Evolutionary conservation across 2,888 invertebrate species (phyloP).

Genomic region (Leucophenga montana): DNA sequence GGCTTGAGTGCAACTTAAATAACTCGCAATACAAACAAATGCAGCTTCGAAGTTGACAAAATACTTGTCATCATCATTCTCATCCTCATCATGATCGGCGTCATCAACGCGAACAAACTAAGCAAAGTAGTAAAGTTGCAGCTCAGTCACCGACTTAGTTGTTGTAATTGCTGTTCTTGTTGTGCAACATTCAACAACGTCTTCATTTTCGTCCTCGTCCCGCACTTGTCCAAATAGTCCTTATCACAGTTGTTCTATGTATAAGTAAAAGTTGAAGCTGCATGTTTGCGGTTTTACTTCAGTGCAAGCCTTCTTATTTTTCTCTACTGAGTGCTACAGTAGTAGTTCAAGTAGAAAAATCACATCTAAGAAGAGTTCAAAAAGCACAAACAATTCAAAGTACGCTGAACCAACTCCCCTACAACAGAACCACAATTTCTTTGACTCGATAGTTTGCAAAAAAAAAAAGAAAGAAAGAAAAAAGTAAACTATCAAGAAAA

Average conservation of each 20-base stretch:
- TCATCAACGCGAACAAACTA: neutral
- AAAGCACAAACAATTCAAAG: slow-evolving; percentile 23
- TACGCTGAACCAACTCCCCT: slow-evolving; percentile 14
- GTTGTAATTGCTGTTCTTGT: slow-evolving; percentile 49
- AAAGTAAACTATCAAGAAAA: too few species aligned
- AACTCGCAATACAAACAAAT: slow-evolving; percentile 50
- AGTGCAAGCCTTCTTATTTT: neutral
- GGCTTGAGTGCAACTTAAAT: slow-evolving; percentile 47
- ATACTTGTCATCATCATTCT: slow-evolving; percentile 49
- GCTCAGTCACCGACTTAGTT: slow-evolving; percentile 3
- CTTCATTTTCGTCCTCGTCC: neutral
- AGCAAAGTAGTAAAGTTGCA: slow-evolving; percentile 26
- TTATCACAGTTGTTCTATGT: neutral
- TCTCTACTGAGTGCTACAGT: slow-evolving; percentile 14
- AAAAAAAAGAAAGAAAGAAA: too few species aligned
- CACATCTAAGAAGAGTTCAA: slow-evolving; percentile 35
- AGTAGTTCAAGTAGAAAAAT: slow-evolving; percentile 53
- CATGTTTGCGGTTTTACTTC: slow-evolving; percentile 42
- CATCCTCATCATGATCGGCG: neutral
- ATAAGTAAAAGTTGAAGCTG: slow-evolving; percentile 43
- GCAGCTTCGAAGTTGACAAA: slow-evolving; percentile 61
- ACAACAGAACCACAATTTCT: slow-evolving; percentile 61
- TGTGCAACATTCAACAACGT: slow-evolving; percentile 36
- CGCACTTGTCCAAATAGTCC: too few species aligned
- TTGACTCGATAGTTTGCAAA: slow-evolving; percentile 64